Evolutionary conservation across 2,797 vertebrate species (phyloP).

Genomic region (Taenioides sp.): DNA sequence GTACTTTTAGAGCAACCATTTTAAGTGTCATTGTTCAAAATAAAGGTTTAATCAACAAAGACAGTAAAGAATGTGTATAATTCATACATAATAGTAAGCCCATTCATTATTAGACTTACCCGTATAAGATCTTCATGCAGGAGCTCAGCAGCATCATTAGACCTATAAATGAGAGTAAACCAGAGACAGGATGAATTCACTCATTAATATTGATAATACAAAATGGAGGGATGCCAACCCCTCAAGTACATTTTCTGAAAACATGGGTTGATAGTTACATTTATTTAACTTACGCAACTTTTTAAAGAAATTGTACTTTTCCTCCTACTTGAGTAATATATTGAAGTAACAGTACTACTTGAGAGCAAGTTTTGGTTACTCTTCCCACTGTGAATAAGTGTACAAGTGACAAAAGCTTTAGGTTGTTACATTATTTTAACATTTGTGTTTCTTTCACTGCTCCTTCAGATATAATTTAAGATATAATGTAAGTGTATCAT

Average conservation of each 20-base stretch:
- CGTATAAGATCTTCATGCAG: conserved; percentile 87
- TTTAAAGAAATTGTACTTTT: too few species aligned
- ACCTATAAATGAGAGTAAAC: conserved; percentile 62
- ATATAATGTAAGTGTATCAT: too few species aligned
- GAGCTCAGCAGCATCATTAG: conserved; percentile 90
- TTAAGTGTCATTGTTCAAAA: neutral
- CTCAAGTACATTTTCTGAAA: neutral
- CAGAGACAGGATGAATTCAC: neutral
- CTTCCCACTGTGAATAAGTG: too few species aligned
- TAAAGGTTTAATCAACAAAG: neutral
- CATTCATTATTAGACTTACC: conserved; percentile 71
- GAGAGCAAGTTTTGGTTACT: too few species aligned
- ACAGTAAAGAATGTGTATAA: neutral
- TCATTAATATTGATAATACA: neutral
- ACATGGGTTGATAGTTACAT: too few species aligned
- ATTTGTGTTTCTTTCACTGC: too few species aligned
- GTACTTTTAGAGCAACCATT: neutral
- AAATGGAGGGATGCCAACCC: neutral
- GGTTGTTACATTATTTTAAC: too few species aligned
- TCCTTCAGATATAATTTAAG: too few species aligned
- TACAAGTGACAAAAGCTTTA: too few species aligned
- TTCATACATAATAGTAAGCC: neutral
- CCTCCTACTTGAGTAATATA: too few species aligned
- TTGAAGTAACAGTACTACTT: too few species aligned
- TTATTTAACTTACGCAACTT: too few species aligned